Base-by-base conservation (phyloP, 2,797 vertebrate genomes). In the Helicolenus hilgendorfi region DNA sequence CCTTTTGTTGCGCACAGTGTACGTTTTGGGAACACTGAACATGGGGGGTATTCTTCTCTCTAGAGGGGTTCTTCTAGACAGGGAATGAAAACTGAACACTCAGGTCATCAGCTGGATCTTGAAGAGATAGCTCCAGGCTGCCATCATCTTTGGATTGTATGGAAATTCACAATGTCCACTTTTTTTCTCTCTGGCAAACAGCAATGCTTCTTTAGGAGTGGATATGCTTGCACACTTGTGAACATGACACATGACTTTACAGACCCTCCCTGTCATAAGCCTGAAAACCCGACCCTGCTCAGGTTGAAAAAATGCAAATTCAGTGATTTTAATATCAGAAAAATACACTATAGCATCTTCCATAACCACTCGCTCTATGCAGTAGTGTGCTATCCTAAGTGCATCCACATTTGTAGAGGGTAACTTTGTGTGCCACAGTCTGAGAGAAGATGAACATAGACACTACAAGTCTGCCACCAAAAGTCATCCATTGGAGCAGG, bases 1-100 rank as follows among this genome's bases (percentile, higher is more conserved):
- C 35, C 60, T 71, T 80, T 83, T 76, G 31, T 59, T 29, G 22
- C 4, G 3, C 64, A 63, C 18, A 72, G 15, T 85, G 49, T 31
- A 64, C 11, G 2, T 64, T 68, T 73, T 74, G 67, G 67, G 33
- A 70, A 71, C 59, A 27, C 7, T 38, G 62, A 71, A 53, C 29
- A 63, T 7, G 1, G 67, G 20, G 38, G 69, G 64, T 45, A 49
- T 59, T 58, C 29, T 14, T 56, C 20, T 73, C 58, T 88, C 36
- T 36, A 55, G 36, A 69, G 24, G 29, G 3, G 72, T 70, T 74
- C 33, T 15, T 59, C 38, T n/a, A 45, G 41, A 77, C 45, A 56
- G 6, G 35, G 31, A 73, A 53, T 49, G 36, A 58, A 67, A 76
- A 68, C 10, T 35, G 59, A 85, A 80, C 60, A 49, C 4, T 8